These are phyloP conservation scores for Drosophila prosaltans DNA, from an alignment of 1,140 invertebrate genomes.

Conservation along the genomic window DNA sequence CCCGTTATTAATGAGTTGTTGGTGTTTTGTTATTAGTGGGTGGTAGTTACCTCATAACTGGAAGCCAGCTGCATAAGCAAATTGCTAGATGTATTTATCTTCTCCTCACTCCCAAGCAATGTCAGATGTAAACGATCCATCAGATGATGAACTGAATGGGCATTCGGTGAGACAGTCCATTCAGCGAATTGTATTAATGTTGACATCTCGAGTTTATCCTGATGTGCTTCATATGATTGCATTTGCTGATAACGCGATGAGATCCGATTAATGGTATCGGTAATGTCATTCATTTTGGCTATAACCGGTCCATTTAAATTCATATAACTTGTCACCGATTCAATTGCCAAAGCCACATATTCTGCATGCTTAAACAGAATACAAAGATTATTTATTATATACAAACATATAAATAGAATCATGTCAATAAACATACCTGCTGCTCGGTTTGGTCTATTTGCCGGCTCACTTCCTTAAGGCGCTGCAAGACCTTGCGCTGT, in stretches of 20 bases:
- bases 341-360: constrained; percentile 72
- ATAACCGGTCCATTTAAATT: constrained; percentile 84
- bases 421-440: constrained; percentile 48
- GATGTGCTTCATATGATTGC: constrained; percentile 84
- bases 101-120: constrained; percentile 63
- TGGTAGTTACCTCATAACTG: constrained; percentile 71
- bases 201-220: constrained; percentile 85
- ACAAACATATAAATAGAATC: background rate
- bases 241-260: constrained; percentile 85
- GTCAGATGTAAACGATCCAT: constrained; percentile 87
- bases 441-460: constrained; percentile 82
- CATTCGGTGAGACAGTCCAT: constrained; percentile 86
- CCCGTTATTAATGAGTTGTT: constrained; percentile 6
- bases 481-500: constrained; percentile 84
- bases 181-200: constrained; percentile 88
- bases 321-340: constrained; percentile 69
- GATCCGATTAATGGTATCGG: constrained; percentile 85
- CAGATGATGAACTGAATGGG: constrained; percentile 86
- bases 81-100: constrained; percentile 52
- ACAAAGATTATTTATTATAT: background rate
- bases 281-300: constrained; percentile 85
- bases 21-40: background rate
- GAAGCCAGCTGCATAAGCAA: constrained; percentile 57
- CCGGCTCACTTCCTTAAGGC: constrained; percentile 83
- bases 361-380: constrained; percentile 59